Evolutionary conservation across 2,888 invertebrate species (phyloP).

Genomic region (Timema podura): DNA sequence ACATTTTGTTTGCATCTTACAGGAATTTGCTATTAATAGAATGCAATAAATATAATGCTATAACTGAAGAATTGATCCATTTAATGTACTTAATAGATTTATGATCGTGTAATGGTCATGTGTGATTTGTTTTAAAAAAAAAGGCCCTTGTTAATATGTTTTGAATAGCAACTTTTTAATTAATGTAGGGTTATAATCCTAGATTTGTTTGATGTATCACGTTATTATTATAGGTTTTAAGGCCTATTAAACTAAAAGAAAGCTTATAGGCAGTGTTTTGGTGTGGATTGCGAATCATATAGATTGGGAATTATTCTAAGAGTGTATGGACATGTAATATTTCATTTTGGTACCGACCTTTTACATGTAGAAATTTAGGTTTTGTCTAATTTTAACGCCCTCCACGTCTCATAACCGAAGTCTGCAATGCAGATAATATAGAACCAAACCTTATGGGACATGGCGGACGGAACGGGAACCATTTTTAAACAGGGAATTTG

Average conservation of each 20-base stretch:
- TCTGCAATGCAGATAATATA: conserved; percentile 35
- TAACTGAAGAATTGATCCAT: no score
- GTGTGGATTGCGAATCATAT: conserved; percentile 16
- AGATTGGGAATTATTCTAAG: conserved; percentile 10
- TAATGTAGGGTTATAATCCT: no score
- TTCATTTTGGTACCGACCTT: conserved; percentile 28
- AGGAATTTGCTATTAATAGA: no score
- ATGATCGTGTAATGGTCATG: no score
- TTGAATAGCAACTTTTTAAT: no score
- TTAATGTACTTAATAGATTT: no score
- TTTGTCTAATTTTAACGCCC: conserved; percentile 33
- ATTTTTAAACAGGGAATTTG: conserved; percentile 27
- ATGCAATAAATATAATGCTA: no score
- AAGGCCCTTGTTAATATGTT: no score
- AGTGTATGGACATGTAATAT: conserved; percentile 14
- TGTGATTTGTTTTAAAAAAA: no score
- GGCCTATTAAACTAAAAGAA: conserved; percentile 19
- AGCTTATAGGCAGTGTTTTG: conserved; percentile 22
- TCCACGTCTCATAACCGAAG: conserved; percentile 30
- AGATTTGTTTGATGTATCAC: no score
- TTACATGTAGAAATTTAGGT: conserved; percentile 29
- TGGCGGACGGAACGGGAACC: conserved; percentile 34
- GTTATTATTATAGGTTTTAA: not conserved
- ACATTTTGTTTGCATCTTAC: no score
- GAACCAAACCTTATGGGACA: conserved; percentile 32